Conservation (phyloP, 2,888 invertebrate genomes). For the Orchesellides sinensis region DNA sequence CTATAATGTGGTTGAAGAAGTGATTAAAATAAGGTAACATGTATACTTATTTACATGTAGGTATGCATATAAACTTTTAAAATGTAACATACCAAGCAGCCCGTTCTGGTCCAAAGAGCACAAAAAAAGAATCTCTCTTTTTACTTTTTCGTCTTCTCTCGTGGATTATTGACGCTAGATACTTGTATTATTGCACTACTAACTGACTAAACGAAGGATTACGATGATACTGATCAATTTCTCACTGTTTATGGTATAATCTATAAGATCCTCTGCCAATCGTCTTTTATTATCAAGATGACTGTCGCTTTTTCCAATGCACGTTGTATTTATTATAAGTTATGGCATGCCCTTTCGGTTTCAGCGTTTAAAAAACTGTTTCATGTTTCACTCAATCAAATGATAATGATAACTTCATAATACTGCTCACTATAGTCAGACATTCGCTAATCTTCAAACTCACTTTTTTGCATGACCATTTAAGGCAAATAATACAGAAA, state of each 20-base stretch:
- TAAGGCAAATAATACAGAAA: constrained; percentile 26
- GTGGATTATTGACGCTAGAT: no score
- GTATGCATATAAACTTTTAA: neutral
- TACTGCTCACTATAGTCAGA: neutral
- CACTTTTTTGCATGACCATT: constrained; percentile 24
- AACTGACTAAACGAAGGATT: neutral
- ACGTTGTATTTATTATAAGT: no score
- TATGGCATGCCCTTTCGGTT: neutral
- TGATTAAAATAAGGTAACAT: constrained; percentile 25
- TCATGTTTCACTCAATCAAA: constrained; percentile 17
- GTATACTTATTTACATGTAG: neutral
- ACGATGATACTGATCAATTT: neutral
- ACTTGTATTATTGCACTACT: no score
- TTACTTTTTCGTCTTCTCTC: constrained; percentile 24
- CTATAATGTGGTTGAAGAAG: constrained; percentile 22
- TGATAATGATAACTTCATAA: neutral
- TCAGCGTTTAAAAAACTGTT: neutral
- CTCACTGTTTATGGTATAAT: neutral
- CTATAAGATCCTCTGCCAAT: neutral
- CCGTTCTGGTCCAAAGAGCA: constrained; percentile 61
- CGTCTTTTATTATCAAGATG: neutral
- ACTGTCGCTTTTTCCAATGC: neutral
- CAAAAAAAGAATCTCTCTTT: constrained; percentile 62
- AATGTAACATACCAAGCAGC: constrained; percentile 27
- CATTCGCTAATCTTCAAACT: neutral